These are phyloP conservation scores for Drosophila teissieri DNA, from an alignment of 1,140 invertebrate species.

Conservation along the genomic window DNA sequence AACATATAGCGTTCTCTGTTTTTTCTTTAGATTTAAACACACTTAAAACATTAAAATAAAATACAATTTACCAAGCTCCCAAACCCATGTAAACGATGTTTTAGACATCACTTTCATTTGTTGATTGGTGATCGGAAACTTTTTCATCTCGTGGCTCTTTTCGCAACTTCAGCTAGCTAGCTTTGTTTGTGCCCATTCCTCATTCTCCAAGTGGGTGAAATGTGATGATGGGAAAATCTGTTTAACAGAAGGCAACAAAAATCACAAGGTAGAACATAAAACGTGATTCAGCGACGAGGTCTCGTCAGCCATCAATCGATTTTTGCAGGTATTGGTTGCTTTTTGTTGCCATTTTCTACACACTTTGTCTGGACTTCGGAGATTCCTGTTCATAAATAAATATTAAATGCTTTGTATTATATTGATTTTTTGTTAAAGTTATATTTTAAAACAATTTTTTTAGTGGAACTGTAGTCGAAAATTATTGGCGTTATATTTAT, in stretches of 20 bases:
- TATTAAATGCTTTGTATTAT: too few species aligned
- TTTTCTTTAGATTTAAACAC: too few species aligned
- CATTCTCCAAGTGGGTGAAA: slow-evolving; percentile 45
- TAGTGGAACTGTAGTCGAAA: too few species aligned
- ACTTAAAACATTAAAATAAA: too few species aligned
- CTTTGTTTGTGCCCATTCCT: slow-evolving; percentile 62
- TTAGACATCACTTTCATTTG: slow-evolving; percentile 71
- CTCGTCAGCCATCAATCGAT: slow-evolving; percentile 71
- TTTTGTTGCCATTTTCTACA: neutral
- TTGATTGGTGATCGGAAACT: slow-evolving; percentile 4
- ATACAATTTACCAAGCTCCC: too few species aligned
- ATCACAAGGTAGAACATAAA: slow-evolving; percentile 28
- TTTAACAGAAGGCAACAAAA: slow-evolving; percentile 56
- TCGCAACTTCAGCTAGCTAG: slow-evolving; percentile 9
- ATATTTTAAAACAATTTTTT: too few species aligned
- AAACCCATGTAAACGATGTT: too few species aligned
- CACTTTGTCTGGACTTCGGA: neutral
- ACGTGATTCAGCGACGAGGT: slow-evolving; percentile 68
- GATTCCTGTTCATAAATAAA: neutral
- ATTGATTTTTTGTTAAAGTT: too few species aligned
- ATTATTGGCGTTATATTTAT: too few species aligned
- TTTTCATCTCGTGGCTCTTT: slow-evolving; percentile 18
- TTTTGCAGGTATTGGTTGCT: slow-evolving; percentile 11
- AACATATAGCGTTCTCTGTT: too few species aligned
- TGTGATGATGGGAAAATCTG: slow-evolving; percentile 66